phyloP scores from a whole-genome alignment of 1,140 invertebrate species.

The Carcinoscorpius rotundicauda region DNA sequence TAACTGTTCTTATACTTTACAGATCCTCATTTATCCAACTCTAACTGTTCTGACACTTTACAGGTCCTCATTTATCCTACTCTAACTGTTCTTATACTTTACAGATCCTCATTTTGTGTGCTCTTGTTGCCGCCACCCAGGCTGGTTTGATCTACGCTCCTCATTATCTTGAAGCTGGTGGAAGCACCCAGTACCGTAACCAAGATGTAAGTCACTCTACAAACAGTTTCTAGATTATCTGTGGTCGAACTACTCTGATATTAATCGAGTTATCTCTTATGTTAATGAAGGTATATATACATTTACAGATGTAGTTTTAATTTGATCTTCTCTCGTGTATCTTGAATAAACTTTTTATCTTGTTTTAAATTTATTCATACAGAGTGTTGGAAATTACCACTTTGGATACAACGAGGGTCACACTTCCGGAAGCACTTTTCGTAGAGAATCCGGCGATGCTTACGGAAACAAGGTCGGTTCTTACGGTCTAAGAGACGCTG shows the following conservation, averaged over 20 bases:
- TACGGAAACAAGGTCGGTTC: conserved; percentile 21
- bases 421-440: conserved; percentile 23
- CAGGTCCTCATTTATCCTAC: background rate
- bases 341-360: too few relatives aligned
- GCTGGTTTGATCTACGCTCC: background rate
- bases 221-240: background rate
- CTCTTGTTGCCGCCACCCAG: background rate
- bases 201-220: conserved; percentile 16
- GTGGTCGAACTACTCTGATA: background rate
- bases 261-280: background rate
- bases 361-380: too few relatives aligned
- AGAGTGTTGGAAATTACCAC: conserved; percentile 17
- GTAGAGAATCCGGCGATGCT: conserved; percentile 22
- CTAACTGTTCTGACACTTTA: too few relatives aligned
- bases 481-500: conserved; percentile 24
- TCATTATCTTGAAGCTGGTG: conserved; percentile 11
- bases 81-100: background rate
- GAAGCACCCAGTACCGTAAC: conserved; percentile 15
- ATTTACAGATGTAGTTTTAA: background rate
- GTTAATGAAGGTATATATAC: background rate
- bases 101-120: background rate
- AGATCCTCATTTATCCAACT: background rate
- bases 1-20: background rate
- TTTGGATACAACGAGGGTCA: conserved; percentile 26
- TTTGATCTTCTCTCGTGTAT: too few relatives aligned